phyloP scores from a whole-genome alignment of 1,140 invertebrate genomes.

The Psix sp. region DNA sequence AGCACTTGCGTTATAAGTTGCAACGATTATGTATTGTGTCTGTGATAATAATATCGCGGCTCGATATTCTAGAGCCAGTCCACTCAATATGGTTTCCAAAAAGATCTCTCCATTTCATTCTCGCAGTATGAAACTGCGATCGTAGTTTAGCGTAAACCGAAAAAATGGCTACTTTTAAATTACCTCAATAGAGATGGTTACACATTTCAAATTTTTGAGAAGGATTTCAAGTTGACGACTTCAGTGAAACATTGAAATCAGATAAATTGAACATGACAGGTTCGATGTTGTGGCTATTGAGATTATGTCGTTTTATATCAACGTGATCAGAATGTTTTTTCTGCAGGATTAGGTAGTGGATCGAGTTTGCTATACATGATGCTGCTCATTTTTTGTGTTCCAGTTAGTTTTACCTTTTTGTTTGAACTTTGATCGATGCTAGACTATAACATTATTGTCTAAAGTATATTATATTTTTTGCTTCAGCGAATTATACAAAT shows the following conservation, averaged over 20 bases:
- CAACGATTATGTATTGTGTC: constrained; percentile 30
- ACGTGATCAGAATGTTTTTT: constrained; percentile 34
- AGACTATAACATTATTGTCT: too few relatives aligned
- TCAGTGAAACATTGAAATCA: constrained; percentile 12
- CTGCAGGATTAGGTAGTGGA: constrained; percentile 23
- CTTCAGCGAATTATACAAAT: too few relatives aligned
- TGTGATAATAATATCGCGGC: constrained; percentile 17
- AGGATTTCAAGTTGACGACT: constrained; percentile 31
- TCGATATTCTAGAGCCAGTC: constrained; percentile 23
- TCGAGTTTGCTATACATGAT: constrained; percentile 13
- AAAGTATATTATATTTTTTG: too few relatives aligned
- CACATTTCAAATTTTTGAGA: constrained; percentile 13
- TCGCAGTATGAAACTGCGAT: too few relatives aligned
- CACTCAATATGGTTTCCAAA: constrained; percentile 22
- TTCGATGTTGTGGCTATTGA: constrained; percentile 39
- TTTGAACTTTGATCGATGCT: too few relatives aligned
- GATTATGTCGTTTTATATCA: constrained; percentile 52
- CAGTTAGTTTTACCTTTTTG: too few relatives aligned
- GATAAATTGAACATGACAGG: constrained; percentile 45
- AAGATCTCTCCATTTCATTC: too few relatives aligned
- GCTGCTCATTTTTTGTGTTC: background rate
- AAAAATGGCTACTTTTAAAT: too few relatives aligned
- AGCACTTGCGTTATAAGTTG: constrained; percentile 29
- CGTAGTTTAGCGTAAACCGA: too few relatives aligned
- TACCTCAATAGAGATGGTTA: too few relatives aligned